Conservation (phyloP, 2,113 vertebrate species). For the Xiphorhynchus elegans region DNA sequence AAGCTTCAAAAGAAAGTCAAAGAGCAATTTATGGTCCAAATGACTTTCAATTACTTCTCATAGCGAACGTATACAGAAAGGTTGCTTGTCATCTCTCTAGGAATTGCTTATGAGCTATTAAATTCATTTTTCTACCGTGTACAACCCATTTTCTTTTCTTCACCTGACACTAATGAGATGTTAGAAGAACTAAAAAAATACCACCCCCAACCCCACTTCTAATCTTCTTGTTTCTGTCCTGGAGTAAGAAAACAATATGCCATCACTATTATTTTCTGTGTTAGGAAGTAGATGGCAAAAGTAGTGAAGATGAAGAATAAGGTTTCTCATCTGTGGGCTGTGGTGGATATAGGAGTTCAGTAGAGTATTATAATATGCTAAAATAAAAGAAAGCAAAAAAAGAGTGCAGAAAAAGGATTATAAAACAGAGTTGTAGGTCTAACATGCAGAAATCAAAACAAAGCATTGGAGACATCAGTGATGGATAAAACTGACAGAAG, state of each 20-base stretch:
- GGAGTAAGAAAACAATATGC: background rate
- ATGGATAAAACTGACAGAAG: background rate
- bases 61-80: background rate
- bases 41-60: background rate
- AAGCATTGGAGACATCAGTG: background rate
- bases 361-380: background rate
- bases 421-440: background rate
- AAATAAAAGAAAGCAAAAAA: background rate
- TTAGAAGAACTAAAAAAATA: background rate
- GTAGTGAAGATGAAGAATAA: background rate
- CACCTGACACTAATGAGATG: background rate
- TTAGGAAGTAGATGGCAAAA: background rate
- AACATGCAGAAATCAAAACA: background rate
- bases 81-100: background rate
- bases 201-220: too few relatives aligned
- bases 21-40: constrained; percentile 4
- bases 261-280: background rate
- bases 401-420: background rate
- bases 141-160: background rate
- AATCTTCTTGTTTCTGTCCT: background rate
- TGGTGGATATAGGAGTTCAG: background rate
- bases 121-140: background rate
- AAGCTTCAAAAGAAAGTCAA: constrained; percentile 22
- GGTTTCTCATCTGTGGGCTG: background rate
- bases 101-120: background rate